Conservation (phyloP, 2,113 vertebrate genomes). For the Gallinago media region DNA sequence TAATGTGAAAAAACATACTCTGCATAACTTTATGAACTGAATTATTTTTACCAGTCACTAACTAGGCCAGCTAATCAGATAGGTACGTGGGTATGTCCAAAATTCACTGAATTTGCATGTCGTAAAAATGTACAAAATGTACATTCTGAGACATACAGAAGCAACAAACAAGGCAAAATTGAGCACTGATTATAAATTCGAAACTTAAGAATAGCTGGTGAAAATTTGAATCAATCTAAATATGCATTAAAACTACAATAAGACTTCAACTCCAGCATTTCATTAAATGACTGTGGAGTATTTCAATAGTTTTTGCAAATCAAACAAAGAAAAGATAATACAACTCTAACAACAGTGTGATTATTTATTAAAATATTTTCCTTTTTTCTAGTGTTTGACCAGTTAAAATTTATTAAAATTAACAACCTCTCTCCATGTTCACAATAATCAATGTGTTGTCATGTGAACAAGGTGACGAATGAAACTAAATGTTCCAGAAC, state of each 20-base stretch:
- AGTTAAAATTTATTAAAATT: background rate
- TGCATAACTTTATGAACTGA: background rate
- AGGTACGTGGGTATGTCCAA: background rate
- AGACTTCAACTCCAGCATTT: background rate
- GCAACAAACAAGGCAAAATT: background rate
- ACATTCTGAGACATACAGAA: background rate
- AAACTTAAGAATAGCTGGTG: background rate
- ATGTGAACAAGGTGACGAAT: background rate
- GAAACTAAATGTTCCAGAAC: background rate
- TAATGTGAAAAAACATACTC: background rate
- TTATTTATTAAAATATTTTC: background rate
- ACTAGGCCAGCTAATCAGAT: background rate
- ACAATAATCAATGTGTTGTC: background rate
- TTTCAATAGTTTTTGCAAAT: background rate
- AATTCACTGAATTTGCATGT: background rate
- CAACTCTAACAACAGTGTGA: background rate
- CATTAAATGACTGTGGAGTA: background rate
- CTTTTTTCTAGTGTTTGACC: background rate
- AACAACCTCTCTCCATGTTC: background rate
- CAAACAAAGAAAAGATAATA: background rate
- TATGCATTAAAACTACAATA: background rate
- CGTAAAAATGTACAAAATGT: background rate
- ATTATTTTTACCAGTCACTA: background rate
- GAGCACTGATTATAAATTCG: background rate
- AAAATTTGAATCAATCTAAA: background rate